Conservation (phyloP, 2,797 vertebrate species). For the Geotria australis region DNA sequence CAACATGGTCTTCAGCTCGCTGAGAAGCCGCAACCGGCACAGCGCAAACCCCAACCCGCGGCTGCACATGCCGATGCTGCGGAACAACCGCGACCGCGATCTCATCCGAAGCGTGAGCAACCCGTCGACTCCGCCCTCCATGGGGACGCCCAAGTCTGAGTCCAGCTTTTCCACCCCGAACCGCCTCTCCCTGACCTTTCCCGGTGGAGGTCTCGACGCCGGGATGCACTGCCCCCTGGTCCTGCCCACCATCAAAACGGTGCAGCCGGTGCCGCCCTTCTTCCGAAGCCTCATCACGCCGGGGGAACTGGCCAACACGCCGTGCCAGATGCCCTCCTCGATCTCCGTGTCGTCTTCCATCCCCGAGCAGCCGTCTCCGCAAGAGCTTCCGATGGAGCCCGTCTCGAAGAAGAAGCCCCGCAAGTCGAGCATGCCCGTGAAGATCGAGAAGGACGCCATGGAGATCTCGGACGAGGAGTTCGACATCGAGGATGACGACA, state of each 20-base stretch:
- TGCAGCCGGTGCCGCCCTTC: slow-evolving; percentile 91
- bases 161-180: slow-evolving; percentile 52
- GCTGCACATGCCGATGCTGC: slow-evolving; percentile 95
- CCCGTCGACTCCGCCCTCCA: slow-evolving; percentile 51
- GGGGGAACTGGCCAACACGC: slow-evolving; percentile 70
- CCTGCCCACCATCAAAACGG: slow-evolving; percentile 79
- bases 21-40: slow-evolving; percentile 84
- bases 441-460: slow-evolving; percentile 96
- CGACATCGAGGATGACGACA: slow-evolving; percentile 68
- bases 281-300: slow-evolving; percentile 75
- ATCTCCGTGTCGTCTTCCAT: slow-evolving; percentile 60
- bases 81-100: slow-evolving; percentile 93
- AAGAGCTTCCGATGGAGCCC: slow-evolving; percentile 11
- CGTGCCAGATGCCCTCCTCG: slow-evolving; percentile 69
- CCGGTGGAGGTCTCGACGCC: slow-evolving; percentile 24
- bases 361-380: slow-evolving; percentile 15
- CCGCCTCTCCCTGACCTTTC: neutral
- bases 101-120: slow-evolving; percentile 51
- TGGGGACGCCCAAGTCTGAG: slow-evolving; percentile 15
- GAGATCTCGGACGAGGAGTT: slow-evolving; percentile 83
- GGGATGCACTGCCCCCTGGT: slow-evolving; percentile 71
- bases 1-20: slow-evolving; percentile 77
- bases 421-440: slow-evolving; percentile 97
- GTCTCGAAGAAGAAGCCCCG: slow-evolving; percentile 92
- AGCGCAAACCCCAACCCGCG: slow-evolving; percentile 92